Evolutionary conservation across 2,113 vertebrate species (phyloP).

Genomic region (Albula goreensis): DNA sequence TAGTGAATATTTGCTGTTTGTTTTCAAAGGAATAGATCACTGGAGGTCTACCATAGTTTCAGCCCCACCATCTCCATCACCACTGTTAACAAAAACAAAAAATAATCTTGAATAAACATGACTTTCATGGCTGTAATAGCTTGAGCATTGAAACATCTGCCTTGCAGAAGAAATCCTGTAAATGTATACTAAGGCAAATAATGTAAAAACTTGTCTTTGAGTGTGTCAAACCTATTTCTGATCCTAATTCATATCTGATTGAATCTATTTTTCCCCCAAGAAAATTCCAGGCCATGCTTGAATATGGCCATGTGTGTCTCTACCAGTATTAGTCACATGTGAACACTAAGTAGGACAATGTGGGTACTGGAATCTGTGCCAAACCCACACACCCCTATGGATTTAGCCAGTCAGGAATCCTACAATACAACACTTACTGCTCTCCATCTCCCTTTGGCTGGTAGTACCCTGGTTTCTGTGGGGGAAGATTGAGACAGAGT

Average conservation of each 20-base stretch:
- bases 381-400: background rate
- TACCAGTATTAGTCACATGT: background rate
- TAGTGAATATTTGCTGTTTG: no score
- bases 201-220: no score
- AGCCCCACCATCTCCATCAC: no score
- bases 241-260: background rate
- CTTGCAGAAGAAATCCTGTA: background rate
- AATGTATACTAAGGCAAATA: background rate
- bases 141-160: background rate
- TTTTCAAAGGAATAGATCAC: no score
- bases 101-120: background rate
- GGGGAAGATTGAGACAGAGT: conserved; percentile 18
- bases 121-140: no score
- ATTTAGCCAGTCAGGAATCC: background rate
- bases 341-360: background rate
- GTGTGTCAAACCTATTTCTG: no score
- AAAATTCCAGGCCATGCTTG: background rate
- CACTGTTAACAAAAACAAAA: background rate
- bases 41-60: no score
- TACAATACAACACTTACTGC: conserved; percentile 66
- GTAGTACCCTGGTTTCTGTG: conserved; percentile 81
- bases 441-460: conserved; percentile 66
- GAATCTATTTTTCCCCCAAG: background rate
- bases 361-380: background rate
- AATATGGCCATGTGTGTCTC: background rate